Evolutionary conservation across 2,888 invertebrate genomes (phyloP), one percentile per base, ranked within the genome.

Genomic region (Hylaea fasciaria): DNA sequence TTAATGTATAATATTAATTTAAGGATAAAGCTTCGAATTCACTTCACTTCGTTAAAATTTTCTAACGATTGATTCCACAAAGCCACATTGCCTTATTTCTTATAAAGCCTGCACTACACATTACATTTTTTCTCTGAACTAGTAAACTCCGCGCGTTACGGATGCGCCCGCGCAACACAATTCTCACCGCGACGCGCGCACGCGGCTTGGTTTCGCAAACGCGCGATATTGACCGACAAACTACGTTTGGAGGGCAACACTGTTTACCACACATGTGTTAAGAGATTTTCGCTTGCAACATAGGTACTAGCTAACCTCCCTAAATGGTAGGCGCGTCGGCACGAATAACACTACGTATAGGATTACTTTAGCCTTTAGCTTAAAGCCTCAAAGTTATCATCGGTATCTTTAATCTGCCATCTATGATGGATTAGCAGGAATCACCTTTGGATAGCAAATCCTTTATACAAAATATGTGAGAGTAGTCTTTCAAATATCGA

Each of bases 221-320:
- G 61, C 64, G 65, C 74, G 83, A 78, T 86, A 85, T 85, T 87
- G 87, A 88, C 88, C 87, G 86, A 85, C 81, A 84, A 85, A 82
- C 75, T 72, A 72, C 72, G 75, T 77, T 85, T 83, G 72, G 81
- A 86, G 86, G 84, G 82, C 86, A 80, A 45, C 64, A 69, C 65
- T 83, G 82, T 83, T 83, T 82, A 81, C 79, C 63, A 68, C 66
- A 65, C 63, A 73, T 66, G 47, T 54, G 53, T 49, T 48, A 48
- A 72, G 71, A 64, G 66, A 76, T 78, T 73, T 77, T 77, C 64
- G 71, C 74, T 80, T 77, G 77, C 76, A 62, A 77, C 76, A 73
- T 69, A 55, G 65, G 58, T 65, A 59, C 29, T 5, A 5, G 22
- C 22, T n/a, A n/a, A n/a, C n/a, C n/a, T 22, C 22, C 22, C 32